phyloP scores from a whole-genome alignment of 2,888 invertebrate species.

The Hirtodrosophila confusa region DNA sequence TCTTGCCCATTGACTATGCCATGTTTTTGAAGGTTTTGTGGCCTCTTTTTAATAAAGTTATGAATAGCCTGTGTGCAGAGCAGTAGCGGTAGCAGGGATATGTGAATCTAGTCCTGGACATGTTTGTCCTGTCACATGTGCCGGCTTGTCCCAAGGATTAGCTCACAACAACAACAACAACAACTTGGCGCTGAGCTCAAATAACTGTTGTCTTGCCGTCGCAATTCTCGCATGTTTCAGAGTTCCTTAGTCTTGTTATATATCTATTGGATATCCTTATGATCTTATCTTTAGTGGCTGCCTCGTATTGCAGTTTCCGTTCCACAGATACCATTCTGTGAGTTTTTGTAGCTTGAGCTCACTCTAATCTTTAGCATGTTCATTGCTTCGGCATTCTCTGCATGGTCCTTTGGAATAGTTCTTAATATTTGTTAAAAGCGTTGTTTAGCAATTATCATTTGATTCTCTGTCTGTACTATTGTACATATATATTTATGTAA shows the following conservation, averaged over 20 bases:
- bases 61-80: constrained; percentile 49
- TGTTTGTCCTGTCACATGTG: constrained; percentile 38
- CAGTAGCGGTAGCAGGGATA: constrained; percentile 39
- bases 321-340: not conserved
- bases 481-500: too few species aligned
- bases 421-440: too few species aligned
- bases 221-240: constrained; percentile 8
- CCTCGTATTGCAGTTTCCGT: constrained; percentile 58
- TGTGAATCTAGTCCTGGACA: constrained; percentile 24
- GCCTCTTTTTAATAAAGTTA: constrained; percentile 67
- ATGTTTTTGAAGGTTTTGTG: constrained; percentile 55
- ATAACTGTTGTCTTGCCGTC: constrained; percentile 47
- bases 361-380: constrained; percentile 28
- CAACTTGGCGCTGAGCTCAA: constrained; percentile 49
- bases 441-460: too few species aligned
- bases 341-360: constrained; percentile 3
- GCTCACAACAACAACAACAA: constrained; percentile 32
- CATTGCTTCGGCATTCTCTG: not conserved
- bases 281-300: constrained; percentile 67
- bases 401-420: too few species aligned
- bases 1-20: constrained; percentile 79
- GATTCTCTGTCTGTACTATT: too few species aligned
- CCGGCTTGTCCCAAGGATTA: constrained; percentile 54
- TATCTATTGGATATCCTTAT: constrained; percentile 47
- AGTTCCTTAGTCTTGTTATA: constrained; percentile 41